Base-by-base conservation (phyloP, 2,797 vertebrate genomes). In the Fringilla coelebs region DNA sequence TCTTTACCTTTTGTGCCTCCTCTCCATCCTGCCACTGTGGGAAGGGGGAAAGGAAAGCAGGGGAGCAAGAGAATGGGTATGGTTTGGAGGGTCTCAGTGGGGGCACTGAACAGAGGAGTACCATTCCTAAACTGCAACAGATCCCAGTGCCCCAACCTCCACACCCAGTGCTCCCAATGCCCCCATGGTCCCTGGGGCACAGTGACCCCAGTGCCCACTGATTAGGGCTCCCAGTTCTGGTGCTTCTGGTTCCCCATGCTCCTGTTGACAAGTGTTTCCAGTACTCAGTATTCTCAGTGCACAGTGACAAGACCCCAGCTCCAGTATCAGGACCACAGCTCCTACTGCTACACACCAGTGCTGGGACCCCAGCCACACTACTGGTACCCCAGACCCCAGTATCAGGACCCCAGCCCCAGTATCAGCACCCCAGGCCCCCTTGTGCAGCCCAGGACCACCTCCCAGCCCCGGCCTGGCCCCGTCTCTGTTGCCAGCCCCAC, bases 401-500 rank as follows among this genome's bases (percentile, higher is more conserved):
- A 13, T 13, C 17, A 25, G 32, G 29, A 25, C 66, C 12, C 34
- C 60, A 49, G 55, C 31, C 10, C 28, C 18, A 15, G n/a, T 17
- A 13, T 14, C 13, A 20, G 26, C 28, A 32, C 58, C 11, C 34
- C 51, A 41, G 40, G 22, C 12, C 25, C 43, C 24, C 32, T 36
- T 36, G 72, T 25, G 21, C 48, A 67, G 41, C 10, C 16, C 43
- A 45, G n/a, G 15, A 32, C n/a, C 45, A 32, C 18, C 26, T 28
- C 11, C 9, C 43, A 16, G 29, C 22, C 61, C 24, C 26, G 51
- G 36, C 54, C 57, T 38, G 43, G 28, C 66, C 34, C 61, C 2
- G 0, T 26, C 7, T 51, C 17, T 0, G 1, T 26, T 32, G 57
- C n/a, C 40, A 34, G 40, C n/a, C 26, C 34, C n/a, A 6, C 31